Conservation (phyloP, 2,113 vertebrate genomes). For the Pandion haliaetus region DNA sequence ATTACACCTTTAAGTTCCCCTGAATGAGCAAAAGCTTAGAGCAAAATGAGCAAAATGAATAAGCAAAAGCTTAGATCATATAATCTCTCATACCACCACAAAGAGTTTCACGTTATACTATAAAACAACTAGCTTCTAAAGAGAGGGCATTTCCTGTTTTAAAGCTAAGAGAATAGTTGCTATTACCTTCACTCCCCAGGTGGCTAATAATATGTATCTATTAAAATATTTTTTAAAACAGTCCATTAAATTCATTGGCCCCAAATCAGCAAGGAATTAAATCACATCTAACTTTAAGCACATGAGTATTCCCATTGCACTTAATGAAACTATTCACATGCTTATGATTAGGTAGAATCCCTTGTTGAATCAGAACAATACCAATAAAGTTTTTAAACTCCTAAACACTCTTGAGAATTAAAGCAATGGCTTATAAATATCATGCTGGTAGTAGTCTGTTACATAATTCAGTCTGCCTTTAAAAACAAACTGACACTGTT, state of each 20-base stretch:
- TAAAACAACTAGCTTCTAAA: not conserved
- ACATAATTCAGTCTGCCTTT: not conserved
- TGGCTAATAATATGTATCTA: slow-evolving; percentile 2
- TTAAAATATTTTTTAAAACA: slow-evolving; percentile 41
- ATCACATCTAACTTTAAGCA: not conserved
- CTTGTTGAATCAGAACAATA: not conserved
- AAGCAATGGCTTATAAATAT: not conserved
- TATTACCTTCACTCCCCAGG: not conserved
- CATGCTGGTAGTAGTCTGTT: not conserved
- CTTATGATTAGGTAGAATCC: not conserved
- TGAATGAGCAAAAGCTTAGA: not conserved
- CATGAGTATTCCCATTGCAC: not conserved
- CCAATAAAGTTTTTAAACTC: not conserved
- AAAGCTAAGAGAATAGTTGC: slow-evolving; percentile 7
- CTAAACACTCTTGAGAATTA: not conserved
- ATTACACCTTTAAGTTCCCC: not conserved
- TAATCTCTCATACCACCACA: not conserved
- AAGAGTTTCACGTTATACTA: not conserved
- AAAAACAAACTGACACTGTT: not conserved
- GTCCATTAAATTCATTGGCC: not conserved
- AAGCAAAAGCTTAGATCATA: not conserved
- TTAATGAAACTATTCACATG: not conserved
- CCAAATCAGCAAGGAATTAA: slow-evolving; percentile 12
- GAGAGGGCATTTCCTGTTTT: not conserved
- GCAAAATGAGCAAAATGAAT: not conserved